Evolutionary conservation across 2,888 invertebrate species (phyloP).

Genomic region (Agrotis exclamationis): DNA sequence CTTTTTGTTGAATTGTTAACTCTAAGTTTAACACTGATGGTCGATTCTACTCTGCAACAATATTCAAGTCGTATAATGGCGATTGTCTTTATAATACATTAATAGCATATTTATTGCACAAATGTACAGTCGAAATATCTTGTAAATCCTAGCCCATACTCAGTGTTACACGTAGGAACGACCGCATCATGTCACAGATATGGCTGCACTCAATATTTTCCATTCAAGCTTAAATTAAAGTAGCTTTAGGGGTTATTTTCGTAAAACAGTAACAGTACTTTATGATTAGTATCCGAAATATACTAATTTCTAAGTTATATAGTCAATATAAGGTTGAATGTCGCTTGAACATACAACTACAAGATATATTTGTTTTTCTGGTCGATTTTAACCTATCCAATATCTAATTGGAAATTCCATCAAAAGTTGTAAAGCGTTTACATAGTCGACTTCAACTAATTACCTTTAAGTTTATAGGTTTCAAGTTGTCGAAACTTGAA

Average conservation of each 20-base stretch:
- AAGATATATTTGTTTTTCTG: neutral
- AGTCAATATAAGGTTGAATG: neutral
- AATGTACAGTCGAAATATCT: conserved; percentile 33
- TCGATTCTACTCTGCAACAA: neutral
- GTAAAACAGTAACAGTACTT: neutral
- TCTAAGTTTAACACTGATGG: neutral
- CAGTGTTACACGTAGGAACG: conserved; percentile 30
- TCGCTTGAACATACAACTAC: neutral
- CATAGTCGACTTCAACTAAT: neutral
- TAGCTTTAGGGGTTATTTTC: conserved; percentile 1
- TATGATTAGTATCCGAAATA: neutral
- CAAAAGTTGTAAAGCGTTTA: too few species aligned
- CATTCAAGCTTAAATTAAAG: neutral
- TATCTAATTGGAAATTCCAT: too few species aligned
- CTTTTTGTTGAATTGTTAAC: neutral
- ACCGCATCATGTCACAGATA: conserved; percentile 25
- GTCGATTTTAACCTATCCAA: too few species aligned
- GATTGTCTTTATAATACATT: neutral
- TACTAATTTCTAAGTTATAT: neutral
- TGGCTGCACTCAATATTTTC: conserved; percentile 45
- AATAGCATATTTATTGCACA: neutral
- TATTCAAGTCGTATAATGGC: neutral
- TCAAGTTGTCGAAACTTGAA: neutral
- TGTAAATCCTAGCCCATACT: conserved; percentile 26
- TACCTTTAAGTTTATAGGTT: neutral